Base-by-base conservation (phyloP, 2,113 vertebrate species). In the Andinoacara biseriatus region DNA sequence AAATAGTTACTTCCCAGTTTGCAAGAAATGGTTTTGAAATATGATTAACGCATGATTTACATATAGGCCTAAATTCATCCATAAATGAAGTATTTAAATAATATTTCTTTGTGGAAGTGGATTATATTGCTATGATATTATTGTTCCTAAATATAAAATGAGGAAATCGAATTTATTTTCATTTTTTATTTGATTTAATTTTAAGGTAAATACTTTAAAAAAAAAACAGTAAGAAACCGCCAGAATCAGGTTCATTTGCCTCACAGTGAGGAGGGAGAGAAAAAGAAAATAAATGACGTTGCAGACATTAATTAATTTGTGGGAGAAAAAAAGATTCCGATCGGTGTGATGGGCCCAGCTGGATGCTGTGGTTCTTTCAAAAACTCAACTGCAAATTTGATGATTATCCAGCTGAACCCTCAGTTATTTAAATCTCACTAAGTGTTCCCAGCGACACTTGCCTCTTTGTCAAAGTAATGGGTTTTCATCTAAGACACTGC, bases 401-500 rank as follows among this genome's bases (percentile, higher is more conserved):
- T 61, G 87, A 80, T 90, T 74, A 84, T 90, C 78, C 87, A 79
- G 15, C 82, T 78, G 83, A 54, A 77, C 43, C 62, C 78, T 52
- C 81, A 29, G 76, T 74, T 80, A 92, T 92, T 91, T 24, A 91
- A 93, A 94, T 92, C 54, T n/a, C 2, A 10, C 7, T 14, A 85
- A 59, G 87, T 88, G 88, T 76, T 88, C 59, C 26, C 58, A 29
- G 18, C 26, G 58, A 89, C 86, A 94, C 90, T 77, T 46, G 38
- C 26, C 43, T 87, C 80, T 95, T 94, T 91, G 80, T 83, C 43
- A 18, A 69, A 84, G 52, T 93, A 94, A 92, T 93, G 90, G 86
- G 85, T 92, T 86, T 94, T 93, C 91, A 93, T 90, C 80, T 83
- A 77, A 88, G 85, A 93, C 94, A 92, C 93, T 86, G 86, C 56